phyloP scores from a whole-genome alignment of 1,140 invertebrate genomes.

The Helicoverpa armigera region DNA sequence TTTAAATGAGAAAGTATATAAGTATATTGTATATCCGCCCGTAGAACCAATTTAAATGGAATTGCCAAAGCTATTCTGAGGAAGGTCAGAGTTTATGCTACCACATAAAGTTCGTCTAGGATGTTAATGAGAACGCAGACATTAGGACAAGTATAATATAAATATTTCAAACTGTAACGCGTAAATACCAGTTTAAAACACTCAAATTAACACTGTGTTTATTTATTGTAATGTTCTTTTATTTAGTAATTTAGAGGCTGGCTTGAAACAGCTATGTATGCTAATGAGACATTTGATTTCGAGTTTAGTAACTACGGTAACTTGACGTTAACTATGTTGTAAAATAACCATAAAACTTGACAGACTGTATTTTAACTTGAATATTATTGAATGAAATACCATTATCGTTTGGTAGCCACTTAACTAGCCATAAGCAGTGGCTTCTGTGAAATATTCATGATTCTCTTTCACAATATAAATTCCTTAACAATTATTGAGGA shows the following conservation, averaged over 20 bases:
- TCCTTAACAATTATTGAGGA: background rate
- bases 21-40: no score
- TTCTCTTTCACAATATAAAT: background rate
- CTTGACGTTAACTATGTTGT: background rate
- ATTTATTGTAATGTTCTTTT: slow-evolving; percentile 18
- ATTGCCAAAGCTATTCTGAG: no score
- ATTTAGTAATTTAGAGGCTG: slow-evolving; percentile 12
- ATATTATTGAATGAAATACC: background rate
- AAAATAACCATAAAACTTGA: slow-evolving; percentile 3
- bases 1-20: no score
- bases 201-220: background rate
- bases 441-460: background rate
- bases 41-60: no score
- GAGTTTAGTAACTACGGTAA: background rate
- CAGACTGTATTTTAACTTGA: slow-evolving; percentile 6
- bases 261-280: slow-evolving; percentile 2
- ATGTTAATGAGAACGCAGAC: no score
- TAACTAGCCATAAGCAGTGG: background rate
- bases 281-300: slow-evolving; percentile 16
- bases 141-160: no score
- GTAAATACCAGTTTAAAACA: background rate
- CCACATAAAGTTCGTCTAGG: no score
- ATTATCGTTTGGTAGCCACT: background rate
- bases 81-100: no score
- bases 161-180: background rate